Conservation (phyloP, 1,140 invertebrate species). For the honey bee (Apis mellifera) region DNA sequence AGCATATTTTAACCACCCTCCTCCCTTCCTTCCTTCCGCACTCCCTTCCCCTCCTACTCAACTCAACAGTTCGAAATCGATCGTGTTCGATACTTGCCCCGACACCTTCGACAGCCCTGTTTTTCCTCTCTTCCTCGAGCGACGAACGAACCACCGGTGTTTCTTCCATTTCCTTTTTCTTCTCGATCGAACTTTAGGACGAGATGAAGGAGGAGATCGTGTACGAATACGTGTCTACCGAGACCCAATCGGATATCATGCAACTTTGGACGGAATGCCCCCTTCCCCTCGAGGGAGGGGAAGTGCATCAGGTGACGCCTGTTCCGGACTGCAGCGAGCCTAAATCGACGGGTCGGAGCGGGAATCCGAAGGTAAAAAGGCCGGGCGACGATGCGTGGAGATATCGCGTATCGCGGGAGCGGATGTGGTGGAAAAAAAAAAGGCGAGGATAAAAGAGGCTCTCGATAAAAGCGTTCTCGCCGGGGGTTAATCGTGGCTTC, state of each 20-base stretch:
- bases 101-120: background rate
- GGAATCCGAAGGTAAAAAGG: too few relatives aligned
- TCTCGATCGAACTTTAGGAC: constrained; percentile 33
- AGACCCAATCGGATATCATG: constrained; percentile 18
- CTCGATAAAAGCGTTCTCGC: background rate
- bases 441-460: background rate
- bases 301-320: background rate
- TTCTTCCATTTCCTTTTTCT: constrained; percentile 17
- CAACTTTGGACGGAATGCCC: constrained; percentile 30
- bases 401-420: too few relatives aligned
- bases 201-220: background rate
- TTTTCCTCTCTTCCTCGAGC: too few relatives aligned
- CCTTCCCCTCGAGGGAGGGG: background rate
- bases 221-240: background rate
- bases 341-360: constrained; percentile 13
- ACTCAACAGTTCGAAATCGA: constrained; percentile 6
- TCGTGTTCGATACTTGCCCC: background rate
- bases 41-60: background rate
- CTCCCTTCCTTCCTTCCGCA: background rate
- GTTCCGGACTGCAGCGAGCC: constrained; percentile 26
- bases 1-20: background rate
- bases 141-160: too few relatives aligned
- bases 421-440: background rate
- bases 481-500: constrained; percentile 7
- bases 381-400: too few relatives aligned